Conservation (phyloP, 2,797 vertebrate species). For the Diceros bicornis region DNA sequence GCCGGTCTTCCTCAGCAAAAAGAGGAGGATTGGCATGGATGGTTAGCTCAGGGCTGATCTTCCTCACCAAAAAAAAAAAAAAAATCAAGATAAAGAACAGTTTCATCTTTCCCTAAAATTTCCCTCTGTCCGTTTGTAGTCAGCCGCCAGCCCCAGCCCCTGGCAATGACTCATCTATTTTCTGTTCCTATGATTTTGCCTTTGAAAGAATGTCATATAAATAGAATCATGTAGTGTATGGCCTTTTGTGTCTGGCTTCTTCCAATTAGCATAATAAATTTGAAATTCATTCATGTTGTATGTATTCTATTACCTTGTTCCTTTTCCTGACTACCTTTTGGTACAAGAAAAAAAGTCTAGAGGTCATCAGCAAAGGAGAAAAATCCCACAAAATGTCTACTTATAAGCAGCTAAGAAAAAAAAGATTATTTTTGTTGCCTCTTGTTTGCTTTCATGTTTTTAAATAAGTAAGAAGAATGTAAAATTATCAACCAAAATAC, state of each 20-base stretch:
- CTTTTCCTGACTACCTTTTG: conserved; percentile 12
- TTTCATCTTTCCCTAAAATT: not conserved
- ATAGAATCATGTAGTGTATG: not conserved
- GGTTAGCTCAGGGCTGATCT: no score
- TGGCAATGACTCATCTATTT: not conserved
- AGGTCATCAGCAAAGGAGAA: not conserved
- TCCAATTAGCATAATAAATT: not conserved
- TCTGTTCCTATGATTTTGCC: not conserved
- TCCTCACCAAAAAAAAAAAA: not conserved
- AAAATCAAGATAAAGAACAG: conserved; percentile 39
- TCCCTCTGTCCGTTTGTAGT: not conserved
- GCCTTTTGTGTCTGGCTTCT: conserved; percentile 17
- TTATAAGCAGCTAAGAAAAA: not conserved
- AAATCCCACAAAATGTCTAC: not conserved
- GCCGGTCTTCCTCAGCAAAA: no score
- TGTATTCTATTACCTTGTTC: not conserved
- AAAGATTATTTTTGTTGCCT: not conserved
- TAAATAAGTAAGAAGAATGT: conserved; percentile 22
- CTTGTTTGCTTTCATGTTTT: not conserved
- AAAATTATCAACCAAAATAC: not conserved
- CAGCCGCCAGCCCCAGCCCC: not conserved
- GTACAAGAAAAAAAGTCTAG: not conserved
- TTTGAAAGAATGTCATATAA: not conserved
- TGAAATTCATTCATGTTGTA: conserved; percentile 3
- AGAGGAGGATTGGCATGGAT: no score